phyloP scores from a whole-genome alignment of 2,888 invertebrate species.

The Mythimna pallens region DNA sequence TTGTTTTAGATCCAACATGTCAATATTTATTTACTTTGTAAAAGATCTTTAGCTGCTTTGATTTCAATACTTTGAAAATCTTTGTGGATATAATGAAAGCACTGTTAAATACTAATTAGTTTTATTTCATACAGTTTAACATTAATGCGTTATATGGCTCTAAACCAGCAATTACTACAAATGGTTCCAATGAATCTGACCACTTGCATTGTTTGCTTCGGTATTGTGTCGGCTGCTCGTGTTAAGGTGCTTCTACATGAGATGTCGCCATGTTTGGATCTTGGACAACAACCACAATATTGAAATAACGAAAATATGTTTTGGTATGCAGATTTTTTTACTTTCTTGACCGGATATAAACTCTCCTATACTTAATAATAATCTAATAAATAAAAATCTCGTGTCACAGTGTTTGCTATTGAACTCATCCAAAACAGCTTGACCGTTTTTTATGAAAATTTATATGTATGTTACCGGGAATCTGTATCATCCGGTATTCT shows the following conservation, averaged over 20 bases:
- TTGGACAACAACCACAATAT: background rate
- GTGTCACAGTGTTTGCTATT: too few species aligned
- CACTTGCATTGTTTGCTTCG: constrained; percentile 15
- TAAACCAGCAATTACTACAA: constrained; percentile 35
- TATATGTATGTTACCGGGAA: too few species aligned
- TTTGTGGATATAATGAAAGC: background rate
- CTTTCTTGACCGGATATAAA: too few species aligned
- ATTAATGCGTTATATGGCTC: constrained; percentile 37
- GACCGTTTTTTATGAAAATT: too few species aligned
- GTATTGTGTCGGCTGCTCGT: constrained; percentile 5
- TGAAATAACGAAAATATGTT: too few species aligned
- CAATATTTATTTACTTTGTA: background rate
- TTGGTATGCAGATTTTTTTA: too few species aligned
- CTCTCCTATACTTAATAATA: too few species aligned
- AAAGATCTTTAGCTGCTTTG: background rate
- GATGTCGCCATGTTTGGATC: background rate
- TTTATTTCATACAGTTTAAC: constrained; percentile 29
- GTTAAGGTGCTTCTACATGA: background rate
- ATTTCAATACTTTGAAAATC: background rate
- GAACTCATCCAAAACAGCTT: too few species aligned
- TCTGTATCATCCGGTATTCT: too few species aligned
- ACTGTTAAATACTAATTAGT: constrained; percentile 20
- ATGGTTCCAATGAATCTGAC: constrained; percentile 44
- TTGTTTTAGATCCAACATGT: background rate
- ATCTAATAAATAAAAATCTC: too few species aligned